Evolutionary conservation across 2,888 invertebrate species (phyloP).

Genomic region (Agrotis puta): DNA sequence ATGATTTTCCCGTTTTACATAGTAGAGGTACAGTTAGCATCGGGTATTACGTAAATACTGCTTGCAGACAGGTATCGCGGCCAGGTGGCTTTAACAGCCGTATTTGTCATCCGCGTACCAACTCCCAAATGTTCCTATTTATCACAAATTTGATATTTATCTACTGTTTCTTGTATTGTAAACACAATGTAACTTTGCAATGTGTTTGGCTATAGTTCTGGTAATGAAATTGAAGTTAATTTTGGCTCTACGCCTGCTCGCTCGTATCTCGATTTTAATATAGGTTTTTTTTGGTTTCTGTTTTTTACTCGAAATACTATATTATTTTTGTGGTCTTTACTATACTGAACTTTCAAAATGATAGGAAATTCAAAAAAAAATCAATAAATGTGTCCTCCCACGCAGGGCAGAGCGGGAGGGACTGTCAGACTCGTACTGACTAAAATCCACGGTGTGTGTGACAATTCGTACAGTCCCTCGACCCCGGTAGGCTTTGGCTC

Average conservation of each 20-base stretch:
- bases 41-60: slow-evolving; percentile 72
- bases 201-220: background rate
- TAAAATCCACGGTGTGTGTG: too few relatives aligned
- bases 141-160: slow-evolving; percentile 82
- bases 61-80: slow-evolving; percentile 80
- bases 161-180: slow-evolving; percentile 70
- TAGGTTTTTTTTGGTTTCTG: background rate
- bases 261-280: too few relatives aligned
- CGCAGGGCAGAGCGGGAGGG: too few relatives aligned
- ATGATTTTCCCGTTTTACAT: slow-evolving; percentile 56
- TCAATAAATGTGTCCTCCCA: too few relatives aligned
- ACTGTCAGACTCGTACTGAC: too few relatives aligned
- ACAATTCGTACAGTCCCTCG: too few relatives aligned
- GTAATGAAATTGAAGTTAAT: background rate
- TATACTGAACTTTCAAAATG: too few relatives aligned
- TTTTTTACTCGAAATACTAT: background rate
- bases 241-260: background rate
- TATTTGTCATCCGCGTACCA: slow-evolving; percentile 84
- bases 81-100: slow-evolving; percentile 86
- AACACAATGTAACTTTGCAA: slow-evolving; percentile 37
- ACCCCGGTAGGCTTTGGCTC: too few relatives aligned
- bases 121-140: slow-evolving; percentile 83
- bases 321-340: background rate
- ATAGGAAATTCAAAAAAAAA: too few relatives aligned
- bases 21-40: slow-evolving; percentile 64